A percentile compares a stretch with the other conserved stretches of the same genome.
Evolutionary conservation across 2,888 invertebrate species (phyloP).

Genomic region (Hyles lineata): DNA sequence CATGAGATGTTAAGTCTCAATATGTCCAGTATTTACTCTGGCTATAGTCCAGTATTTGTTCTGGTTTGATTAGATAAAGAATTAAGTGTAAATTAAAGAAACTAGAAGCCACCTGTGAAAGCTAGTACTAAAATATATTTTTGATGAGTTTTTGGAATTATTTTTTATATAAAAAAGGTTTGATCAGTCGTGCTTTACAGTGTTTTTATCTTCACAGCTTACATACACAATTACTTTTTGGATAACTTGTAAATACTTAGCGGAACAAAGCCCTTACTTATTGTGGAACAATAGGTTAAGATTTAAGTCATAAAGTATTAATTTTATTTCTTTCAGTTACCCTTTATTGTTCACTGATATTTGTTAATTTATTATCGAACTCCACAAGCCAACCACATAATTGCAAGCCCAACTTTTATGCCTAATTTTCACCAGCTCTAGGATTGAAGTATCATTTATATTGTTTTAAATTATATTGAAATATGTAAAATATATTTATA

Average conservation of each 20-base stretch:
- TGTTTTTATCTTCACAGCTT: neutral
- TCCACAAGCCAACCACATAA: neutral
- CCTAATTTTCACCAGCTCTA: no score
- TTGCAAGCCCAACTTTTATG: neutral
- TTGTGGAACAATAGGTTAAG: neutral
- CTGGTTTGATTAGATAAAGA: no score
- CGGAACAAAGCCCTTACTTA: neutral
- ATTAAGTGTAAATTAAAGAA: no score
- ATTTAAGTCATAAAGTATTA: neutral
- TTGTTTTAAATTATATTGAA: no score
- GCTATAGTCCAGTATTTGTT: no score
- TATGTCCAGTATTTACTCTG: no score
- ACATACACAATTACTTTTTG: conserved; percentile 18
- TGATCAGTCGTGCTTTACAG: neutral
- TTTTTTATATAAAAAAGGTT: neutral
- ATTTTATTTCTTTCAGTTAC: neutral
- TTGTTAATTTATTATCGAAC: neutral
- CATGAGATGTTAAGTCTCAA: no score
- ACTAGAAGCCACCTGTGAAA: neutral
- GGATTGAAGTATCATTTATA: no score
- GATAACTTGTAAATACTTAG: conserved; percentile 4
- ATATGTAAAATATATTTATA: no score
- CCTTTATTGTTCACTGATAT: neutral
- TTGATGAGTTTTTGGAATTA: neutral
- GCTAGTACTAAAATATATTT: neutral